Evolutionary conservation across 2,797 vertebrate genomes (phyloP), one percentile per base, ranked within the genome.

Genomic region (Dryobates pubescens): DNA sequence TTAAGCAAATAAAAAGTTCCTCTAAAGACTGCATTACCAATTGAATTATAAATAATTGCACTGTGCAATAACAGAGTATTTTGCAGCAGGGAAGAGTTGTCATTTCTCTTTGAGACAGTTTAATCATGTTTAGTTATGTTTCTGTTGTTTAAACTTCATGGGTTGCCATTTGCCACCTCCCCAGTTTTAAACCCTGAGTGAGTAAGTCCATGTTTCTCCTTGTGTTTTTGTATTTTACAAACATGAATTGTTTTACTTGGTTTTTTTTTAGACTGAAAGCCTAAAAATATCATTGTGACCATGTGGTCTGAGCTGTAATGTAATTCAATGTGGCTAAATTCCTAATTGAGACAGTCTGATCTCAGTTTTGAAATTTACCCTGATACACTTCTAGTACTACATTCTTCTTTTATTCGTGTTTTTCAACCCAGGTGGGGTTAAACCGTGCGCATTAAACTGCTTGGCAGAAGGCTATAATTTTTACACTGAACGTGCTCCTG

Each of bases 391-490:
- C 12, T 62, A 59, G 29, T 15, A 24, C 10, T 82, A n/a, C 22
- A 20, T 69, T 91, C 3, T 63, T 17, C 38, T 72, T 9, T 41
- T 73, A 3, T 41, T 73, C 2, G 8, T 76, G 17, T 70, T 90
- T 88, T 83, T 80, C 43, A 67, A 34, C 92, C 71, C 97, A 99
- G 99, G 99, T 98, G 99, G 99, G 38, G 99, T 99, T 91, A 99
- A 99, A 96, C 98, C 98, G n/a, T 99, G 99, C 93, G 99, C 99
- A 13, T 97, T 99, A 86, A 99, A 99, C 98, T 99, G 99, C 97
- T 97, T 99, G 98, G 99, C 99, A 41, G 99, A 99, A 97, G 99
- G 99, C 85, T 99, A 99, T 73, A 99, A 99, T 98, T 99, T 99
- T 98, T 99, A 99, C 97, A 99, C 99, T 9, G 99, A 99, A 97